Base-by-base conservation (phyloP, 2,113 vertebrate species). In the Crypturellus undulatus region DNA sequence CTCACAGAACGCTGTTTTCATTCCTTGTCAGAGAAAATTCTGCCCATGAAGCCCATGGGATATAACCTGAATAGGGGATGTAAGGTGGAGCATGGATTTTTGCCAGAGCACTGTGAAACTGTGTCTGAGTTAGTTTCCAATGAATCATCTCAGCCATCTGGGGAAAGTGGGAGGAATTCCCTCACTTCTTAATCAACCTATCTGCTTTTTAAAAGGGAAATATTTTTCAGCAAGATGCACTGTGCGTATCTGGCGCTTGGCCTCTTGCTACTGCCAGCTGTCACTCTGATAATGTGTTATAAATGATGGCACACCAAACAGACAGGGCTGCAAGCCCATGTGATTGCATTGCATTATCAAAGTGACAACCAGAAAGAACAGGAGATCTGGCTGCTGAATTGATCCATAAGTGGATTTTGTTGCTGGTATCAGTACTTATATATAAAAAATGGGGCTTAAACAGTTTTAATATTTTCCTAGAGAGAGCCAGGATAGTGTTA, bases 281-380 rank as follows among this genome's bases (percentile, higher is more conserved):
- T 96, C 96, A 92, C 80, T 97, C 94, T 49, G 94, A 96, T 96
- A 94, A 95, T 79, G 80, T 94, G 92, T 95, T 96, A 82, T 69
- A 92, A 96, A 84, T 90, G 93, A 94, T 84, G 92, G 92, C 90
- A 90, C 96, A 93, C 75, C 80, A 73, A 93, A 89, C 83, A 93
- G 94, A 86, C 88, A 92, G 77, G 65, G 67, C 90, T 96, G 83
- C 80, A 72, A 94, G 92, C 84, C 90, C 78, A 34, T 93, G 86
- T 76, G 73, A 92, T 90, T 90, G 72, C 75, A 64, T 17, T 92
- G 90, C 77, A 52, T 96, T 96, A 94, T 95, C 88, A 87, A 96
- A 96, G 88, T 93, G 95, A 96, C 95, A 96, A 77, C 92, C 90
- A 96, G 90, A 94, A 90, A 92, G 93, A 96, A 87, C 59, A 79